Conservation (phyloP, 2,888 invertebrate species). For the Drosophila robusta region DNA sequence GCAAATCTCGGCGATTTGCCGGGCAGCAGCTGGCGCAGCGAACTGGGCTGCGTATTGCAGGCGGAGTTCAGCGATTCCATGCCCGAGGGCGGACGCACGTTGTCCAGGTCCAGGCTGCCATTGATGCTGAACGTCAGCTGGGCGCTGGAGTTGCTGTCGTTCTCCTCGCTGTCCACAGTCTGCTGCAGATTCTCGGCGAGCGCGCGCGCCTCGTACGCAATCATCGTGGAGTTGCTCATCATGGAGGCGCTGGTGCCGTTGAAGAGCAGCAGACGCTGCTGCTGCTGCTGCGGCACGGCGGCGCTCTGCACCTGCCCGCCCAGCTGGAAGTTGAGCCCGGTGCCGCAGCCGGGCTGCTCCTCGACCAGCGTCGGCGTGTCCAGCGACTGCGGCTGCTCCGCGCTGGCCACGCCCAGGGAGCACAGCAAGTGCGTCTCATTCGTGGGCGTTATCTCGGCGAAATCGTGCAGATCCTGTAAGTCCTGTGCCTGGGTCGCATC, state of each 20-base stretch:
- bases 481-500: constrained; percentile 71
- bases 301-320: constrained; percentile 46
- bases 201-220: constrained; percentile 91
- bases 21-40: constrained; percentile 77
- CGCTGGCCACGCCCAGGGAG: constrained; percentile 21
- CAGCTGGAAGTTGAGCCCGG: constrained; percentile 43
- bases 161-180: constrained; percentile 57
- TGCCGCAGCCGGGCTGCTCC: constrained; percentile 45
- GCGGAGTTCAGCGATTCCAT: constrained; percentile 88
- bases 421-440: constrained; percentile 73
- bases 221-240: constrained; percentile 89
- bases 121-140: constrained; percentile 87
- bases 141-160: constrained; percentile 11
- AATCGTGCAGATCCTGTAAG: constrained; percentile 70
- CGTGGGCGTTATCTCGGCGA: constrained; percentile 81
- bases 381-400: constrained; percentile 71
- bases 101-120: constrained; percentile 89
- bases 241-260: constrained; percentile 85
- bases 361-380: constrained; percentile 72
- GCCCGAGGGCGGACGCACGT: constrained; percentile 91
- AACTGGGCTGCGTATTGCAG: constrained; percentile 72
- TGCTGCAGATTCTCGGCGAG: constrained; percentile 86
- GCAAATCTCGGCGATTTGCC: constrained; percentile 85
- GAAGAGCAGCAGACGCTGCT: constrained; percentile 82
- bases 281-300: constrained; percentile 59